Base-by-base conservation (phyloP, 2,797 vertebrate genomes). In the Propithecus perrieri region DNA sequence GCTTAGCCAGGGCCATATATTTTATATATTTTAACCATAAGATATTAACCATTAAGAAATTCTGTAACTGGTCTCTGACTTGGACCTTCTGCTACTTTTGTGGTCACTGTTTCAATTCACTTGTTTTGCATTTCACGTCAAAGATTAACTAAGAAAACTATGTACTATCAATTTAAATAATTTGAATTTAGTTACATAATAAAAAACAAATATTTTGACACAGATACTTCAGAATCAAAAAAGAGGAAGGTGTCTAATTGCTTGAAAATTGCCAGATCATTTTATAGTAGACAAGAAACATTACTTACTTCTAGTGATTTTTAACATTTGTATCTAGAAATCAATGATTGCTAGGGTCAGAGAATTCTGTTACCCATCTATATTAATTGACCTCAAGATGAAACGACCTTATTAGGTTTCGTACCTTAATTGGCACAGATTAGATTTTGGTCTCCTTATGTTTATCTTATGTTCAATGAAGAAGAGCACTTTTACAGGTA, bases 181-280 rank as follows among this genome's bases (percentile, higher is more conserved):
- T 79, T 95, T 67, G 80, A 85, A 95, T 74, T 79, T 38, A 43
- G 65, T 63, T 79, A 94, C 17, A 94, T 61, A 26, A 89, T 22
- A 28, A 35, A 91, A 94, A 86, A 26, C 78, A 95, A 94, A 57
- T 79, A 84, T 96, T 94, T 90, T 84, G 30, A 85, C 10, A 75
- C 26, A 86, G 65, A 30, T 17, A 95, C 72, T 91, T 76, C 38
- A 55, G 28, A 91, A 81, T 85, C 20, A 46, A 78, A 92, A 89
- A 33, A 78, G 22, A 93, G 17, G 35, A 89, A 61, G 5, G 14
- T n/a, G 41, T n/a, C 38, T 46, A 75, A 81, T 14, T 50, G 14
- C 18, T 90, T 83, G 53, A 92, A 93, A 85, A 91, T 84, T 72
- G 55, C 5, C 55, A 79, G 33, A 55, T 78, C 26, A 71, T 50